Base-by-base conservation (phyloP, 2,113 vertebrate genomes). In the Vulpes ferrilata region DNA sequence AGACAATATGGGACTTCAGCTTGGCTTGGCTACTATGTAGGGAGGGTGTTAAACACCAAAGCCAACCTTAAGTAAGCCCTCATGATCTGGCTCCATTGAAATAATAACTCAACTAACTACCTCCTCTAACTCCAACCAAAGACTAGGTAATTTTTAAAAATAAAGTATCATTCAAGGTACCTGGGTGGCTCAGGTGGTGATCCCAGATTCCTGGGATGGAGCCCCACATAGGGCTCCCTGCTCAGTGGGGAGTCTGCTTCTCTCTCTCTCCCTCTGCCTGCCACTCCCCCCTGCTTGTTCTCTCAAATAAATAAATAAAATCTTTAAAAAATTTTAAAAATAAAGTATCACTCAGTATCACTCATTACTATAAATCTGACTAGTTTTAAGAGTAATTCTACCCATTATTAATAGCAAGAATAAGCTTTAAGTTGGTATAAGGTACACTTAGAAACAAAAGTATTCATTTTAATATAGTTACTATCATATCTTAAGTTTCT, bases 391-490 rank as follows among this genome's bases (percentile, higher is more conserved):
- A 91, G 59, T 76, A 92, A 90, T 71, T 80, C n/a, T 76, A 85
- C 51, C 59, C 74, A 88, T 73, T 94, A 89, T 80, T 87, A 96
- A 48, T 43, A 79, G 87, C 6, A 93, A 86, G 1, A 74, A 87
- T 32, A 96, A 87, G 11, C 23, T 80, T 38, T 95, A 84, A 88
- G 51, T 78, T 87, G 82, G 25, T 82, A 83, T 76, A 96, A 78
- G 60, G 15, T 79, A 88, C 64, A 96, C 30, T 88, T 93, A 90
- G 71, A 96, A 96, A 95, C 22, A 94, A 20, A 95, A 84, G 17
- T 96, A 93, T 9, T 96, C 82, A 87, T 85, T 74, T 91, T 82
- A 97, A 89, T 20, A 67, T 74, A 90, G 93, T 85, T 92, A 78
- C 16, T 91, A 93, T 57, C 93, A 78, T 32, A 89, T 62, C 62